Base-by-base conservation (phyloP, 2,113 vertebrate species). In the Apteryx owenii region DNA sequence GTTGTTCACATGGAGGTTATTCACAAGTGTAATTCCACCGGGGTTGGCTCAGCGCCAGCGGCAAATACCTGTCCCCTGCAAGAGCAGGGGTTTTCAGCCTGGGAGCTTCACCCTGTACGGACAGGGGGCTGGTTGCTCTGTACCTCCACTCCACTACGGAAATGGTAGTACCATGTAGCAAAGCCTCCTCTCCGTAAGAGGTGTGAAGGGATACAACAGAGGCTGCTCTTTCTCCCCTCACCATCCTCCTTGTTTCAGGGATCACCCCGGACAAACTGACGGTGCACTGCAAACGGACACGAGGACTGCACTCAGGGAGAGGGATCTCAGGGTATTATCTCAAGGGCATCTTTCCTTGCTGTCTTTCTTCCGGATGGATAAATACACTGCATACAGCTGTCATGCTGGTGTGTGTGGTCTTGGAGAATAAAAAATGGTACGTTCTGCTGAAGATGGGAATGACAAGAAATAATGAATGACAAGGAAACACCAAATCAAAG, bases 201-300 rank as follows among this genome's bases (percentile, higher is more conserved):
- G 33, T 40, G 54, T 51, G 81, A 42, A 44, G n/a, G 50, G 81
- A 70, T 5, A 28, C 25, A 38, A 21, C 25, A 38, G 16, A 64
- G 46, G 51, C 40, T 81, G 53, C 44, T 75, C 36, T 17, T 56
- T 18, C 50, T 36, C 22, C 20, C 54, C 29, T 54, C 58, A 38
- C n/a, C 62, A 72, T 40, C n/a, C n/a, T 42, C 26, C 36, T 31
- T 66, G 62, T 36, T 60, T 68, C 61, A 92, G 53, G n/a, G 65
- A 76, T 0, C 15, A 46, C 6, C 6, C 17, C 1, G 1, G 9
- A 75, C 70, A 89, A 36, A 56, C 18, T 0, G 1, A 42, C 58
- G 2, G 28, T 48, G 40, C 3, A 1, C 36, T 50, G 76, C 23
- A 71, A 48, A 40, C 9, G 81, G 77, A 48, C 84, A 23, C 50